These are phyloP conservation scores for Malaclemys terrapin DNA, from an alignment of 2,113 vertebrate genomes.

Conservation along the genomic window DNA sequence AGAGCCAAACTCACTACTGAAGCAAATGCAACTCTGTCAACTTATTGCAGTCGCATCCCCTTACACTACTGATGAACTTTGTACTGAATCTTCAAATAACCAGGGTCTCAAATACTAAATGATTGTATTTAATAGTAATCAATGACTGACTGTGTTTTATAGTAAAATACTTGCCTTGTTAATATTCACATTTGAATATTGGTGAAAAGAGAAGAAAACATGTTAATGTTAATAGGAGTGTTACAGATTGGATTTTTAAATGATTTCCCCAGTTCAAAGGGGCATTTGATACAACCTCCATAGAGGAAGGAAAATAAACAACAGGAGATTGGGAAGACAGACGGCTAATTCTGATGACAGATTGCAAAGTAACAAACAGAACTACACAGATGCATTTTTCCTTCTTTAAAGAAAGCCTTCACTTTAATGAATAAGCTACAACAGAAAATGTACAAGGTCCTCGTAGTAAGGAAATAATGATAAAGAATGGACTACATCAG, in stretches of 20 bases:
- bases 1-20: neutral
- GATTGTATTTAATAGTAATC: neutral
- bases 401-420: neutral
- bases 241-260: neutral
- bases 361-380: slow-evolving; percentile 25
- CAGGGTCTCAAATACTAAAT: neutral
- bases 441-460: neutral
- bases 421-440: neutral
- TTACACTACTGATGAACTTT: neutral
- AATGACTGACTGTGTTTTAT: neutral
- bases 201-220: neutral
- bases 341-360: slow-evolving; percentile 9
- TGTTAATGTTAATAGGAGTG: neutral
- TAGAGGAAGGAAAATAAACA: slow-evolving; percentile 7
- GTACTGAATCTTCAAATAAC: neutral
- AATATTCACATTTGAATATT: neutral
- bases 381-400: neutral
- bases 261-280: slow-evolving; percentile 18
- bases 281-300: neutral
- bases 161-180: neutral
- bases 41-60: neutral
- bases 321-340: slow-evolving; percentile 30
- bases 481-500: neutral
- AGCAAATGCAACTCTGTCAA: neutral
- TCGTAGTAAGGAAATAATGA: neutral